Base-by-base conservation (phyloP, 2,113 vertebrate species). In the Phasianus colchicus region DNA sequence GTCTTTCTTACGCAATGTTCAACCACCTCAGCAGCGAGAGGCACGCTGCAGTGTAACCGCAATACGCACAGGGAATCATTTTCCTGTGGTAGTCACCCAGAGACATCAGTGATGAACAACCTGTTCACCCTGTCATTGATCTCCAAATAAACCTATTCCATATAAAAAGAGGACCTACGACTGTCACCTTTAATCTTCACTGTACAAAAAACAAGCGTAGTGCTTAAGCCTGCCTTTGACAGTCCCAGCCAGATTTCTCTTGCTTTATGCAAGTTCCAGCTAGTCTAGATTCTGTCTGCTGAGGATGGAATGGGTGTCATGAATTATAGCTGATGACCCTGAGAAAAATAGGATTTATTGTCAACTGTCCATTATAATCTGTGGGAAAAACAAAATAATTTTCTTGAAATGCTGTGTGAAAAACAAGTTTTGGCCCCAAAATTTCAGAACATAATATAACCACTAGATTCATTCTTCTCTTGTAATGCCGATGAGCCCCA, bases 361-460 rank as follows among this genome's bases (percentile, higher is more conserved):
- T 94, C 79, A 88, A 86, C 85, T 86, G 88, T 57, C 87, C 89
- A 75, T 90, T 86, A 74, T 55, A 61, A 91, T 95, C 86, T 96
- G 90, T 96, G 93, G 96, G 95, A 93, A 96, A 96, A 96, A 84
- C 90, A 96, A 91, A 55, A 89, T 61, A 80, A 92, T 96, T 95
- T 96, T 89, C 74, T 78, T 57, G 96, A 96, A 94, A 80, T 66
- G 79, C 88, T 77, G 72, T 74, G 48, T 96, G 94, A 94, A 76
- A 84, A 78, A 85, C 55, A 95, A 93, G 83, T 88, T 95, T 94
- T 96, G 96, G 73, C 92, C 90, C 72, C 32, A n/a, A 55, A 83
- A 22, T 73, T 90, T 97, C 47, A 0, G 91, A 92, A 91, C 79
- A 95, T 63, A 84, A 92, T 57, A 87, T 67, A 81, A 94, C 4